Evolutionary conservation across 2,113 vertebrate species (phyloP).

Genomic region (Dasyurus viverrinus): DNA sequence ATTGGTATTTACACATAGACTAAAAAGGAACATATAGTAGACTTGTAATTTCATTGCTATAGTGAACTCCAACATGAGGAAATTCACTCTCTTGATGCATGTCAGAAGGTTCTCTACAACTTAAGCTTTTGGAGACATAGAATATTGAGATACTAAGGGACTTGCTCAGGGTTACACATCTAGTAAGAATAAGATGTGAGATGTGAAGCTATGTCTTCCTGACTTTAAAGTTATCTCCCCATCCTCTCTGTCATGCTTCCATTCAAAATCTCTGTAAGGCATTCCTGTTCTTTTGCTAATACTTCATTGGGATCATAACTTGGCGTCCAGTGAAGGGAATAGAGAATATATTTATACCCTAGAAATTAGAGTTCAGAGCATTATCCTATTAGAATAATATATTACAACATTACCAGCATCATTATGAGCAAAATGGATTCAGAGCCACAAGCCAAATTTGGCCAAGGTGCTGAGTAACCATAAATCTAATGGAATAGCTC

Average conservation of each 20-base stretch:
- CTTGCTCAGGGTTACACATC: neutral
- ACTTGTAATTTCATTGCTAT: neutral
- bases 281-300: conserved; percentile 37
- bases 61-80: neutral
- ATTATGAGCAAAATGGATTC: conserved; percentile 59
- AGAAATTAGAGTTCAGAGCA: conserved; percentile 48
- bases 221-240: neutral
- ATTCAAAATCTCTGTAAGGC: conserved; percentile 27
- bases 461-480: neutral
- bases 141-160: neutral
- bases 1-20: neutral
- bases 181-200: neutral
- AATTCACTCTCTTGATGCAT: neutral
- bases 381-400: conserved; percentile 64
- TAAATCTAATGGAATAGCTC: conserved; percentile 42
- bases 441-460: conserved; percentile 65
- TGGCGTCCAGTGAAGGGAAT: neutral
- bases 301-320: conserved; percentile 1
- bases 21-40: neutral
- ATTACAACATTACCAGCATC: conserved; percentile 41
- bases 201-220: neutral
- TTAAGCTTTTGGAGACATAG: neutral
- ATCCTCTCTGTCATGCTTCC: conserved; percentile 3
- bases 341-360: conserved; percentile 50
- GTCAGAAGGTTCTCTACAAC: neutral